phyloP scores from a whole-genome alignment of 2,888 invertebrate species.

The Lymantria dispar region DNA sequence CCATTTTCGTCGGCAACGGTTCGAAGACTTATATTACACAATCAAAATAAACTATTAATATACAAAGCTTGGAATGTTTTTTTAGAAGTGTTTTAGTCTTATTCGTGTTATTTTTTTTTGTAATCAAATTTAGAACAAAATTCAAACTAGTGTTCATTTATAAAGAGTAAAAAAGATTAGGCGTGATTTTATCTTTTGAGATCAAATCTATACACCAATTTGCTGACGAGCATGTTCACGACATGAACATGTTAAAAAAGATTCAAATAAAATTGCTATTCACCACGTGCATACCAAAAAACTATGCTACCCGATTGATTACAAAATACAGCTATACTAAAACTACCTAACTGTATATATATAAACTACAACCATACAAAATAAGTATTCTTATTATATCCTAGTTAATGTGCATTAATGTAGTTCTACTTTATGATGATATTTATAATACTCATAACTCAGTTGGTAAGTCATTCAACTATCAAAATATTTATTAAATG shows the following conservation, averaged over 20 bases:
- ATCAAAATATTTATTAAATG: background rate
- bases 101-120: background rate
- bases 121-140: background rate
- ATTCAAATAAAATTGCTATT: slow-evolving; percentile 12
- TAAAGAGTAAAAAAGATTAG: background rate
- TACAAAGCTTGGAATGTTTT: slow-evolving; percentile 44
- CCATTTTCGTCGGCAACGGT: background rate
- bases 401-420: slow-evolving; percentile 39
- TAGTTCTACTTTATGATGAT: slow-evolving; percentile 12
- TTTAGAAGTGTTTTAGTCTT: slow-evolving; percentile 19
- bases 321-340: slow-evolving; percentile 35
- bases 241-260: slow-evolving; percentile 7
- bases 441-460: slow-evolving; percentile 6
- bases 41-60: slow-evolving; percentile 12
- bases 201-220: slow-evolving; percentile 32
- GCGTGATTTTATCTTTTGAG: slow-evolving; percentile 17
- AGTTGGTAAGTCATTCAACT: no score
- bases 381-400: slow-evolving; percentile 40
- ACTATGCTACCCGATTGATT: slow-evolving; percentile 20
- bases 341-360: slow-evolving; percentile 45
- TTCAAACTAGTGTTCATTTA: background rate
- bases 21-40: background rate
- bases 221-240: slow-evolving; percentile 5
- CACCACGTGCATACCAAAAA: slow-evolving; percentile 12
- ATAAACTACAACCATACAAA: slow-evolving; percentile 52